A percentile compares a stretch with the other conserved stretches of the same genome.
Evolutionary conservation across 1,140 invertebrate genomes (phyloP).

Genomic region (Periplaneta americana): DNA sequence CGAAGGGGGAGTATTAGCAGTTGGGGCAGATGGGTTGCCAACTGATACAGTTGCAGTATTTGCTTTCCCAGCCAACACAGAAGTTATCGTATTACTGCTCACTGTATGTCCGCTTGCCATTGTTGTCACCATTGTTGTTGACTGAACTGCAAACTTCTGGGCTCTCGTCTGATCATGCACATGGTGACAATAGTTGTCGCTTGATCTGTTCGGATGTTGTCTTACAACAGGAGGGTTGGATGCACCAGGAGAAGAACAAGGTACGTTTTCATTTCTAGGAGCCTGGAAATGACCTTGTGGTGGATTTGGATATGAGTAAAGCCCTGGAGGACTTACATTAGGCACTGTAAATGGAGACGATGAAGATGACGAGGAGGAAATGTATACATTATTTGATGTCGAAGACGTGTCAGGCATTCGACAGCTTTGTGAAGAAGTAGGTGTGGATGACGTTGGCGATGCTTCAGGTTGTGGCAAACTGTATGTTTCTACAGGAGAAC

Average conservation of each 20-base stretch:
- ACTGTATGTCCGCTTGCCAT: slow-evolving; percentile 70
- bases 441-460: neutral
- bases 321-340: slow-evolving; percentile 6
- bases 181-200: slow-evolving; percentile 5
- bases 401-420: slow-evolving; percentile 4
- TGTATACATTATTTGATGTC: neutral
- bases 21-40: slow-evolving; percentile 44
- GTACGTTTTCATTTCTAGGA: neutral
- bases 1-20: slow-evolving; percentile 32
- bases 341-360: slow-evolving; percentile 4
- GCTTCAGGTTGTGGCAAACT: slow-evolving; percentile 4
- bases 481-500: slow-evolving; percentile 50
- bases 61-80: slow-evolving; percentile 64
- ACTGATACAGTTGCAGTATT: slow-evolving; percentile 69
- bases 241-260: slow-evolving; percentile 3
- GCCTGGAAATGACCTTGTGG: neutral
- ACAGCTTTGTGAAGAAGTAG: neutral
- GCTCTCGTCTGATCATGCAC: slow-evolving; percentile 2
- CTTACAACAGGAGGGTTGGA: neutral
- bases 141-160: slow-evolving; percentile 3
- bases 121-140: slow-evolving; percentile 46
- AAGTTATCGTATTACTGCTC: slow-evolving; percentile 70
- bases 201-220: neutral
- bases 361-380: neutral
- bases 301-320: slow-evolving; percentile 3